Evolutionary conservation across 2,888 invertebrate genomes (phyloP), one percentile per base, ranked within the genome.

Genomic region (Linnaemya tessellans): DNA sequence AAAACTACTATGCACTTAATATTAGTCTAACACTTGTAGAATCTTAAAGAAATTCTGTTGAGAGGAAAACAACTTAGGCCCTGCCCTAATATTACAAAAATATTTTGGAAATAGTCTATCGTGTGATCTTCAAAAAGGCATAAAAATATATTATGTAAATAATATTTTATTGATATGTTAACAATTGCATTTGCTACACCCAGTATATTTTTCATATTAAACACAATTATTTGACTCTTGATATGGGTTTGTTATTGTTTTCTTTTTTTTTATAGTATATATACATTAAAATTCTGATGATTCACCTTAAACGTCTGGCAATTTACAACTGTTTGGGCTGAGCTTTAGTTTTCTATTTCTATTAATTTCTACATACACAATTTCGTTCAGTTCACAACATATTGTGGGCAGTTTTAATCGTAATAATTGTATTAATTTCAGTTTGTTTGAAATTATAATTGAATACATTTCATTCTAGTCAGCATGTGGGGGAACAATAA

Each of bases 361-460:
- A 78, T 43, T 56, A 60, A 22, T 51, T 35, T 60, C 38, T 35
- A 20, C 43, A 65, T 51, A 1, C 46, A 43, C 11, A 43, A 2
- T 11, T 46, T n/a, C 38, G 20, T 65, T 64, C 46, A 35, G 67
- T 46, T 68, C 60, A 70, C 43, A 74, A 56, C 68, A 70, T 64
- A 70, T 81, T 82, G 84, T 85, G 81, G 84, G 84, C 79, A 79
- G 79, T 75, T 81, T 80, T 85, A 74, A 81, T 74, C 64, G 74
- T 85, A 81, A 84, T 84, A 84, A 84, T 81, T 84, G 84, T 81
- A 84, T 81, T 81, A 82, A 85, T 82, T 80, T 80, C 84, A 84
- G 30, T 80, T 68, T 64, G 5, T 62, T 22, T 18, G 60, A 68
- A 65, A 74, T 85, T 68, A 65, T 74, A 79, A 85, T 78, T 77